Evolutionary conservation across 1,140 invertebrate species (phyloP).

Genomic region (Schmidtea mediterranea): DNA sequence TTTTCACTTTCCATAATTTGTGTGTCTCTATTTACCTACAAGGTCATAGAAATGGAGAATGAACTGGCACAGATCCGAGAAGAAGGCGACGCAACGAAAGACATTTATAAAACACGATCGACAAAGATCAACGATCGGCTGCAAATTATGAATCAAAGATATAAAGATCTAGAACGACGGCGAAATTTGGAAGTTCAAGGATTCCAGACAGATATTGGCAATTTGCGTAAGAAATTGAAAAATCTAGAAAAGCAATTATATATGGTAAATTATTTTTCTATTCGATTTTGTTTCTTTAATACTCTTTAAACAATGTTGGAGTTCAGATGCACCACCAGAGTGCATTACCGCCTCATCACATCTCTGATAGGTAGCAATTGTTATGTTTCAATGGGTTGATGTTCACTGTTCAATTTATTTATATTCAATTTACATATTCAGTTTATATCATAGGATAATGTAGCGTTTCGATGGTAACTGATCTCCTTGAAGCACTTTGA

Average conservation of each 20-base stretch:
- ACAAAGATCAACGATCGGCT: constrained; percentile 23
- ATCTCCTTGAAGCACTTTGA: too few relatives aligned
- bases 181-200: constrained; percentile 26
- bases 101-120: constrained; percentile 15
- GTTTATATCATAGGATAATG: too few relatives aligned
- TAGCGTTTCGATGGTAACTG: too few relatives aligned
- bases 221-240: constrained; percentile 20
- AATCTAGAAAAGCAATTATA: constrained; percentile 25
- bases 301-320: too few relatives aligned
- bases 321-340: too few relatives aligned
- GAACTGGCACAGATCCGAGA: not conserved
- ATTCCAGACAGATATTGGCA: constrained; percentile 27
- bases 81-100: not conserved
- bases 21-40: constrained; percentile 11
- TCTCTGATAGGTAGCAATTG: too few relatives aligned
- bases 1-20: not conserved
- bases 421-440: too few relatives aligned
- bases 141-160: constrained; percentile 22
- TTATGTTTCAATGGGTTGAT: too few relatives aligned
- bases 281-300: too few relatives aligned
- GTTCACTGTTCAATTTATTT: too few relatives aligned
- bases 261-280: constrained; percentile 14
- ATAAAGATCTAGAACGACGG: constrained; percentile 23
- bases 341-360: too few relatives aligned
- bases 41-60: constrained; percentile 10